Conservation (phyloP, 2,797 vertebrate genomes). For the Enteromius radiatus region DNA sequence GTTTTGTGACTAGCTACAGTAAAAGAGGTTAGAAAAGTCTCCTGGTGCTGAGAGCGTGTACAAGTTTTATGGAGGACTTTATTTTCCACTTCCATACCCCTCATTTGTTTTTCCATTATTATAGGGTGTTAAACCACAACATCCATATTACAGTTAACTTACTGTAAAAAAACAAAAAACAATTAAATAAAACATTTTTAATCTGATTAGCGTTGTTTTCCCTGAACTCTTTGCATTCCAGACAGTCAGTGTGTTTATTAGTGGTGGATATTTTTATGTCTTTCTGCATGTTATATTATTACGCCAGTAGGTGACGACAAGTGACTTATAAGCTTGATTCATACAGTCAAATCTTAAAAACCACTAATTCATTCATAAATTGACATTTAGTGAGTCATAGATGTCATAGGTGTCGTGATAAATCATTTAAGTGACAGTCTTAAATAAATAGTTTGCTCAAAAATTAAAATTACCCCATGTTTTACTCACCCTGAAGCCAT, state of each 20-base stretch:
- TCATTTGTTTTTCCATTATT: too few relatives aligned
- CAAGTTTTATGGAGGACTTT: not conserved
- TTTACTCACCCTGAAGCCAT: too few relatives aligned
- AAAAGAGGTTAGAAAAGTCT: not conserved
- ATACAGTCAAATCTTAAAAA: not conserved
- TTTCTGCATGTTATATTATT: not conserved
- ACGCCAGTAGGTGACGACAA: not conserved
- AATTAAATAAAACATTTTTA: too few relatives aligned
- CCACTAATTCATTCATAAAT: not conserved
- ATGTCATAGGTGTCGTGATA: too few relatives aligned
- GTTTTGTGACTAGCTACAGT: not conserved
- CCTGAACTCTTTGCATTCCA: not conserved
- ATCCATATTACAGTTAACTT: too few relatives aligned
- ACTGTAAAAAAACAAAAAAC: too few relatives aligned
- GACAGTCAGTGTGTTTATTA: not conserved
- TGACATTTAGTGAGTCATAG: not conserved
- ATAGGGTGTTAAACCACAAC: too few relatives aligned
- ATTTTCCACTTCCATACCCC: too few relatives aligned
- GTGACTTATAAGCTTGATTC: not conserved
- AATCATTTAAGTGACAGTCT: not conserved
- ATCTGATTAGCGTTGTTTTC: too few relatives aligned
- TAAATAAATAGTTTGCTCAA: not conserved
- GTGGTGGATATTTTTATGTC: not conserved
- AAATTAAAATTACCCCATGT: too few relatives aligned
- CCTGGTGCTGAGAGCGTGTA: not conserved